phyloP scores from a whole-genome alignment of 2,797 vertebrate species.

The Pteropus rufus region DNA sequence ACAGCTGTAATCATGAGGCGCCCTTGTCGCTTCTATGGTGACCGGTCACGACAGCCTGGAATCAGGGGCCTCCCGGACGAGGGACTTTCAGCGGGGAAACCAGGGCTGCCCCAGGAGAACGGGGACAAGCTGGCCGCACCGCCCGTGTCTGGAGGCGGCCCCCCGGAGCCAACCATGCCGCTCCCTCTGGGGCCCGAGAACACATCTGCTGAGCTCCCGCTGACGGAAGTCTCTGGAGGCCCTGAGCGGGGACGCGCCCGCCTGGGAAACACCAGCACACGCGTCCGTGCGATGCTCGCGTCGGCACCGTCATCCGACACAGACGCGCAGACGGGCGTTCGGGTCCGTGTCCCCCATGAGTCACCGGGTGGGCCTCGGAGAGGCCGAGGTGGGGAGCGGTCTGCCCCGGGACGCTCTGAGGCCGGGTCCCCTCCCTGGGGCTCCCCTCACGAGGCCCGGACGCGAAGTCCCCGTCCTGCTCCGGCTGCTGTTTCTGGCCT shows the following conservation, averaged over 20 bases:
- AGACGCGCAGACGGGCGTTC: not conserved
- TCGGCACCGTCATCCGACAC: accelerated
- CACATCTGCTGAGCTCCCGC: no score
- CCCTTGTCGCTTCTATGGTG: not conserved
- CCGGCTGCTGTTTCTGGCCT: no score
- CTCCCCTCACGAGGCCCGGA: not conserved
- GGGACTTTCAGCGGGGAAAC: not conserved
- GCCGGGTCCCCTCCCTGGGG: not conserved
- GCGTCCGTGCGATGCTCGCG: accelerated
- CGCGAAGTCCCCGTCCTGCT: accelerated
- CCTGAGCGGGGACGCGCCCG: no score
- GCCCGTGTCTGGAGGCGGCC: no score
- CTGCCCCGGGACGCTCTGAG: not conserved
- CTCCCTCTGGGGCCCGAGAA: no score
- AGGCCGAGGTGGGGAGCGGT: not conserved
- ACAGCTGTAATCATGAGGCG: not conserved
- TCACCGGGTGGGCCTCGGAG: not conserved
- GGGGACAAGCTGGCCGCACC: accelerated
- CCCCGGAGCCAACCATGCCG: no score
- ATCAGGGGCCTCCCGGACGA: accelerated
- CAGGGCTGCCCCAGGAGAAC: not conserved
- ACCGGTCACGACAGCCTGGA: not conserved
- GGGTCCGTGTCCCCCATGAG: no score
- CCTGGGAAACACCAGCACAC: no score
- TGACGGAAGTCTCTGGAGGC: no score